Evolutionary conservation across 2,888 invertebrate species (phyloP).

Genomic region (Sialis lutaria): DNA sequence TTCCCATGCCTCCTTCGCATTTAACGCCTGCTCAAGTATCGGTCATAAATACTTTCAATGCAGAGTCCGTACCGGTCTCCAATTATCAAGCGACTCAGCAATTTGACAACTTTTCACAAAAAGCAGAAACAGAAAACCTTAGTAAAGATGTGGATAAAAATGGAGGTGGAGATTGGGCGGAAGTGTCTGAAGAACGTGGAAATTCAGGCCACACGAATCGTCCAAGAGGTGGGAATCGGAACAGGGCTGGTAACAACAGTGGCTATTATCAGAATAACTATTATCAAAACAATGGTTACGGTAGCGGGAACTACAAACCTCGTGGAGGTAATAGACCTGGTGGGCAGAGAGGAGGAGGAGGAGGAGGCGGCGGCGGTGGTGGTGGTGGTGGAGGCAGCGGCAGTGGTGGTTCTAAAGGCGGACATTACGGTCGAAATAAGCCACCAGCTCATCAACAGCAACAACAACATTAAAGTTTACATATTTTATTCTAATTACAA

Average conservation of each 20-base stretch:
- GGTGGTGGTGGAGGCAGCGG: neutral
- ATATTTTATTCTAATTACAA: too few species aligned
- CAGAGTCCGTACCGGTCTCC: neutral
- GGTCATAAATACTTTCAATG: neutral
- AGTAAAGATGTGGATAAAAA: conserved; percentile 7
- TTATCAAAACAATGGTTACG: conserved; percentile 19
- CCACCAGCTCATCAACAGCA: conserved; percentile 1
- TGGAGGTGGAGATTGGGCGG: conserved; percentile 19
- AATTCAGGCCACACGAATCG: conserved; percentile 2
- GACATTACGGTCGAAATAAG: conserved; percentile 5
- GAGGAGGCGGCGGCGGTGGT: neutral
- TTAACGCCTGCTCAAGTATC: conserved; percentile 12
- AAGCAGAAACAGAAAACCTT: neutral
- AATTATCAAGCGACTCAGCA: conserved; percentile 1
- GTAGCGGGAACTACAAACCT: conserved; percentile 4
- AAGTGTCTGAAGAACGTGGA: conserved; percentile 15
- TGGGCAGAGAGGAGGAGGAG: neutral
- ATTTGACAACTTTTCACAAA: conserved; percentile 2
- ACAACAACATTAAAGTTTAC: neutral
- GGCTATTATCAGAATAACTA: conserved; percentile 17
- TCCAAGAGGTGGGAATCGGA: conserved; percentile 14
- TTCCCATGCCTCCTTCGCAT: conserved; percentile 33
- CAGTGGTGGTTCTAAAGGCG: conserved; percentile 1
- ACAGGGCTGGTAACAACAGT: conserved; percentile 13
- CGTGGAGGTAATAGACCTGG: neutral